Evolutionary conservation across 2,797 vertebrate genomes (phyloP), one percentile per base, ranked within the genome.

Genomic region (Pelochelys cantorii): DNA sequence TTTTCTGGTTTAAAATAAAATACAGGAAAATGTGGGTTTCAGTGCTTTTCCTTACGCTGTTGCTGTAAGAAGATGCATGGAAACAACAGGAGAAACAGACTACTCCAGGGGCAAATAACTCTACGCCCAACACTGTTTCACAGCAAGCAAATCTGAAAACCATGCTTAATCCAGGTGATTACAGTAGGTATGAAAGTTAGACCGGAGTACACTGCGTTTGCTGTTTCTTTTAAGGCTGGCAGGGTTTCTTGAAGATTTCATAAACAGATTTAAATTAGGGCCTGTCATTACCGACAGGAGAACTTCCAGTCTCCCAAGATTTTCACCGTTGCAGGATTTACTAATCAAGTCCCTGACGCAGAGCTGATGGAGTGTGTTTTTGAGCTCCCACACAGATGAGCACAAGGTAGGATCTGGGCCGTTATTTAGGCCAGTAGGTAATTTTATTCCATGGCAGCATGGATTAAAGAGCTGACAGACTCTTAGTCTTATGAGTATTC

Each of bases 381-480:
- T 3, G 0, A 34, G 5, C 81, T 82, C 90, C 91, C 96, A 95
- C 90, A 75, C 83, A 84, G 92, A 96, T 65, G 86, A 93, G 89
- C 81, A 87, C 11, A 90, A 97, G 92, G 95, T 91, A 80, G 97
- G 94, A 95, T 95, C 93, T 96, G 96, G 95, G 95, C 91, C 90
- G 86, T 65, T 95, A 97, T 97, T 96, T 96, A 97, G 96, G 96
- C 95, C 90, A 90, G 80, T 90, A 90, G 92, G 96, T 97, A 96
- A 97, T 96, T 97, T 83, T 96, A 95, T 96, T 97, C 77, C 92
- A 68, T 81, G 90, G 84, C 90, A 96, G 90, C 84, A 92, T 75
- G 87, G 91, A 95, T 96, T 97, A 96, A 96, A 93, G 86, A 86
- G 79, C 34, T 95, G 92, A 79, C 79, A 60, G 84, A 83, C 89